Percentiles rank a stretch among this genome's conserved stretches.
These are phyloP conservation scores for Myzus persicae DNA, from an alignment of 1,140 invertebrate species.

Conservation along the genomic window DNA sequence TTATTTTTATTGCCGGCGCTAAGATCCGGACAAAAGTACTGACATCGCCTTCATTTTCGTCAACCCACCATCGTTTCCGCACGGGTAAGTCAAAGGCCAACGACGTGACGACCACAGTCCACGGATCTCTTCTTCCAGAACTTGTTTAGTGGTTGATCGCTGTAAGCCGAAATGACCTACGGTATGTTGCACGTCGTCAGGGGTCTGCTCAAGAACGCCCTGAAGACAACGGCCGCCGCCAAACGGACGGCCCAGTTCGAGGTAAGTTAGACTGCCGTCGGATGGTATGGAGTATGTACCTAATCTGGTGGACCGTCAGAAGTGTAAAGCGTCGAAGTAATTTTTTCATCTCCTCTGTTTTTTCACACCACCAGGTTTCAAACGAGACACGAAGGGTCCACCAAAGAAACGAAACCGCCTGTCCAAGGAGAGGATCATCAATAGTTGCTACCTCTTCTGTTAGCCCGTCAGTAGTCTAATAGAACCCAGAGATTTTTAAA, in stretches of 20 bases:
- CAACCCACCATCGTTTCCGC: not conserved
- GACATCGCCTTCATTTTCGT: not conserved
- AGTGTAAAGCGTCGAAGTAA: not conserved
- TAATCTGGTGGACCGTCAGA: no score
- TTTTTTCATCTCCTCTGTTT: not conserved
- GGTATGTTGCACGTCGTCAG: constrained; percentile 35
- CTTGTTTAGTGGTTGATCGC: not conserved
- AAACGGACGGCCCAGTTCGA: not conserved
- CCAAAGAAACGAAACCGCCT: no score
- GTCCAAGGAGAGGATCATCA: not conserved
- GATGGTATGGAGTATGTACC: not conserved
- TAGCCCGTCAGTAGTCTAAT: constrained; percentile 11
- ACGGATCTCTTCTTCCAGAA: not conserved
- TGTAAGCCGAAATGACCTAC: constrained; percentile 16
- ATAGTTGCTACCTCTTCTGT: not conserved
- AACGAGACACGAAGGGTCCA: not conserved
- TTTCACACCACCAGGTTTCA: not conserved
- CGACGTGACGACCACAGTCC: not conserved
- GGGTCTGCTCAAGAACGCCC: not conserved
- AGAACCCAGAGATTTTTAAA: not conserved
- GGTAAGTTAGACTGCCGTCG: not conserved
- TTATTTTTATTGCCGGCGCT: no score
- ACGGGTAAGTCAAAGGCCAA: not conserved
- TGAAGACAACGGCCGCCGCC: not conserved
- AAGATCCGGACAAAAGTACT: not conserved